Evolutionary conservation across 2,797 vertebrate species (phyloP).

Genomic region (Synanceia verrucosa): DNA sequence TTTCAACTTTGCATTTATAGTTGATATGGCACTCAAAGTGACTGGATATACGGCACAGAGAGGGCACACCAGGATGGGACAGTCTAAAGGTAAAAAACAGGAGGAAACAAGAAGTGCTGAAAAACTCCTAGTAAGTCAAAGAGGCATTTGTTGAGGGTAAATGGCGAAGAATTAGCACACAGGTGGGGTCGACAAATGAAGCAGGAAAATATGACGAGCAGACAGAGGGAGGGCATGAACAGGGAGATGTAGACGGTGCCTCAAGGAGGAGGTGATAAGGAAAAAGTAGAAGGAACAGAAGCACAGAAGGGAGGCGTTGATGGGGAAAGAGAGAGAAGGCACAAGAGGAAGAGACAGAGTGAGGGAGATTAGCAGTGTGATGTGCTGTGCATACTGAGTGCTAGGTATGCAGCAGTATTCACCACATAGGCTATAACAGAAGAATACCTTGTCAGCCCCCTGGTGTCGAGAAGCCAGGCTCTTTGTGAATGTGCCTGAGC

Average conservation of each 20-base stretch:
- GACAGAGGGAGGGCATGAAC: neutral
- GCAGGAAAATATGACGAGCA: neutral
- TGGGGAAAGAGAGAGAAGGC: constrained; percentile 20
- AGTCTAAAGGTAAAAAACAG: neutral
- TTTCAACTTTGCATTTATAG: constrained; percentile 16
- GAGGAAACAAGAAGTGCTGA: neutral
- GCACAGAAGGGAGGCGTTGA: constrained; percentile 19
- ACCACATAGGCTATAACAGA: constrained; percentile 46
- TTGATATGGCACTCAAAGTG: constrained; percentile 14
- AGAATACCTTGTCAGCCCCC: constrained; percentile 61
- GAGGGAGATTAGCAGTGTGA: constrained; percentile 55
- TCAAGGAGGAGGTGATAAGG: constrained; percentile 1
- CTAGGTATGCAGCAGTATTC: constrained; percentile 63
- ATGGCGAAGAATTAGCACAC: neutral
- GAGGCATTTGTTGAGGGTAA: neutral
- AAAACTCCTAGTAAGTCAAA: constrained; percentile 4
- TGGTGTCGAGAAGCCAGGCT: constrained; percentile 43
- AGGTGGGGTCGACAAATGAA: constrained; percentile 4
- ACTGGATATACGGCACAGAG: constrained; percentile 6
- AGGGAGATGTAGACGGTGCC: neutral
- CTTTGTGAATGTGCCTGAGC: constrained; percentile 29
- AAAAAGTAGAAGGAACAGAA: constrained; percentile 5
- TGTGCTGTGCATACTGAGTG: constrained; percentile 69
- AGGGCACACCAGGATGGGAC: neutral
- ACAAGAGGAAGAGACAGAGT: constrained; percentile 49